Base-by-base conservation (phyloP, 1,140 invertebrate genomes). In the Leucophenga varia region DNA sequence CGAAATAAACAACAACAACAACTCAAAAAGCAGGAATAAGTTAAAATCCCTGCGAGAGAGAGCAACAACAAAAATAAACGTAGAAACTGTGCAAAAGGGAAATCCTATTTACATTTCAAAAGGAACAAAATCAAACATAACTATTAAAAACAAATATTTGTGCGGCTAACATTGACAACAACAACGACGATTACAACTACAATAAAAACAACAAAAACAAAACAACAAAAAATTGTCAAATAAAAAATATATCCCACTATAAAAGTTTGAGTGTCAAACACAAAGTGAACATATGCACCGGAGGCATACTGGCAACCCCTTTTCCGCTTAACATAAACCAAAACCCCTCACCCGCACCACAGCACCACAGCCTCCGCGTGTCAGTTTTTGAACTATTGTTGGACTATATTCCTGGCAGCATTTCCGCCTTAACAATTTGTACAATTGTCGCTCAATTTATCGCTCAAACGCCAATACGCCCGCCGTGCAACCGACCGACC, bases 111-210 rank as follows among this genome's bases (percentile, higher is more conserved):
- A 68, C 68, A 72, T 72, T 72, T 61, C 68, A 71, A 72, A 72
- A 46, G 41, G 17, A 7, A 37, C 13, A 4, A 10, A 17, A 17
- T 37, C 35, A 37, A 17, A 37, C 35, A 37, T 3, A 61, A 70
- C 68, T 72, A 72, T 72, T 72, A 72, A 72, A 71, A 68, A 64
- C 68, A 72, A 72, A 72, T 71, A 72, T 72, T 72, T 72, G 68
- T 64, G 63, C 38, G 31, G 67, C 54, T 57, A 64, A 39, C 45
- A 36, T 6, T 17, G 5, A 21, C 36, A 51, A 44, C 30, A 32
- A 47, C 38, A 44, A 37, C 17, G 10, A 25, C 22, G 22, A 25
- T 25, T 39, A 39, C 8, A 39, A 19, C 37, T 5, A 39, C 37
- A n/a, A 39, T 39, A 6, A 39, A 39, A 39, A 39, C 22, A 25